Evolutionary conservation across 2,888 invertebrate species (phyloP), one percentile per base, ranked within the genome.

Genomic region (Anoncus sp.): DNA sequence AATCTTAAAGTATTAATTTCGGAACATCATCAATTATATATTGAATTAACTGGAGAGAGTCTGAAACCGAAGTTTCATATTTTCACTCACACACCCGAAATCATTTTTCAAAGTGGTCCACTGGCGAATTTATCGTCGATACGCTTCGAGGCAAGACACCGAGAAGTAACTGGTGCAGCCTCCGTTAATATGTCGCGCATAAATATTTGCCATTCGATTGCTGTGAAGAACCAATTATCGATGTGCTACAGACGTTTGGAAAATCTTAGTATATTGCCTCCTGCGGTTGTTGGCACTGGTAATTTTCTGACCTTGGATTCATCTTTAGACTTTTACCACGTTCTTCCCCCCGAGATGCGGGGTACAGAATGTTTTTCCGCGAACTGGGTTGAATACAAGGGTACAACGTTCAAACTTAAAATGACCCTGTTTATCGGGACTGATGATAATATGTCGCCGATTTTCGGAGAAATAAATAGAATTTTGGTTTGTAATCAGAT

Each of bases 1-100:
- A 16, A 43, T 49, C 27, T 77, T 3, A 14, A n/a, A 14, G 47
- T 67, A 4, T 38, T 53, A 12, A 71, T 77, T 7, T 6, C n/a
- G 9, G 67, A 62, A 40, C 77, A 77, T 55, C 47, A 73, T 20
- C 20, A 53, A 53, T 14, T 69, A 10, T 77, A 66, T 14, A 22
- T 59, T 16, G 60, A 18, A 38, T 45, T 77, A 35, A 62, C 72
- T n/a, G 72, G 67, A 16, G 51, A 43, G n/a, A 38, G 5, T 24
- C 35, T 72, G n/a, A 72, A 70, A 60, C 47, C 65, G 14, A 77
- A 72, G 35, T 62, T 43, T 66, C 72, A 77, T 51, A 40, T 66
- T 31, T 27, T 24, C 5, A 7, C 18, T 10, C 69, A 75, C 47
- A 14, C 16, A 18, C 47, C 59, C 10, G 12, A 62, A 24, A 35